Evolutionary conservation across 1,140 invertebrate genomes (phyloP).

Genomic region (Hyles euphorbiae): DNA sequence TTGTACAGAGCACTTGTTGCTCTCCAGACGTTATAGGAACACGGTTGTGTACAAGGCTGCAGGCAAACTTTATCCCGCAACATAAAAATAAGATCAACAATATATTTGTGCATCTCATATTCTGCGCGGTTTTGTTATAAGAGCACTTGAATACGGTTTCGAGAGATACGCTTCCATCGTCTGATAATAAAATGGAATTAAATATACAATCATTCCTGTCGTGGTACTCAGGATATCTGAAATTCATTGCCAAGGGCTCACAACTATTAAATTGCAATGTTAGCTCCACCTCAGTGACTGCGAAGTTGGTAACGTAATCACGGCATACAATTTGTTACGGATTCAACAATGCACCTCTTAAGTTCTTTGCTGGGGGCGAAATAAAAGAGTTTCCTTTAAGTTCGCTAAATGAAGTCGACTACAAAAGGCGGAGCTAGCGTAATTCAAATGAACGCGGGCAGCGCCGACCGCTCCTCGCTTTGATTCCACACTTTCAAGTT

Average conservation of each 20-base stretch:
- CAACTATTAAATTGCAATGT: slow-evolving; percentile 47
- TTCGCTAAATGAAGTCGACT: slow-evolving; percentile 72
- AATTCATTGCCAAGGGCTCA: slow-evolving; percentile 8
- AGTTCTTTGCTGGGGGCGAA: slow-evolving; percentile 53
- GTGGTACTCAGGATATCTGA: too few relatives aligned
- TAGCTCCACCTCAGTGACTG: slow-evolving; percentile 25
- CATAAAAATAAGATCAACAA: slow-evolving; percentile 1
- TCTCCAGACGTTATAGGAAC: slow-evolving; percentile 4
- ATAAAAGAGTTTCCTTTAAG: slow-evolving; percentile 66
- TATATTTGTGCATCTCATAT: slow-evolving; percentile 2
- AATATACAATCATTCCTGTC: too few relatives aligned
- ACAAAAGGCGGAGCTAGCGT: slow-evolving; percentile 65
- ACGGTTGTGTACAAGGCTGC: slow-evolving; percentile 25
- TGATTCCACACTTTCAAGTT: slow-evolving; percentile 65
- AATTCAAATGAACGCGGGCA: slow-evolving; percentile 64
- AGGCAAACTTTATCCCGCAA: slow-evolving; percentile 23
- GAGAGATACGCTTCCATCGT: too few relatives aligned
- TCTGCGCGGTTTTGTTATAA: slow-evolving; percentile 4
- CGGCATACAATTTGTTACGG: slow-evolving; percentile 67
- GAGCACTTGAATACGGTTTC: slow-evolving; percentile 1
- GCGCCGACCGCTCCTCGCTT: slow-evolving; percentile 47
- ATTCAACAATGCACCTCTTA: slow-evolving; percentile 72
- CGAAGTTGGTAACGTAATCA: slow-evolving; percentile 61
- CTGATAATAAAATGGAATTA: too few relatives aligned
- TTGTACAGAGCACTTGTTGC: slow-evolving; percentile 48